Conservation (phyloP, 2,113 vertebrate genomes). For the Progne subis region DNA sequence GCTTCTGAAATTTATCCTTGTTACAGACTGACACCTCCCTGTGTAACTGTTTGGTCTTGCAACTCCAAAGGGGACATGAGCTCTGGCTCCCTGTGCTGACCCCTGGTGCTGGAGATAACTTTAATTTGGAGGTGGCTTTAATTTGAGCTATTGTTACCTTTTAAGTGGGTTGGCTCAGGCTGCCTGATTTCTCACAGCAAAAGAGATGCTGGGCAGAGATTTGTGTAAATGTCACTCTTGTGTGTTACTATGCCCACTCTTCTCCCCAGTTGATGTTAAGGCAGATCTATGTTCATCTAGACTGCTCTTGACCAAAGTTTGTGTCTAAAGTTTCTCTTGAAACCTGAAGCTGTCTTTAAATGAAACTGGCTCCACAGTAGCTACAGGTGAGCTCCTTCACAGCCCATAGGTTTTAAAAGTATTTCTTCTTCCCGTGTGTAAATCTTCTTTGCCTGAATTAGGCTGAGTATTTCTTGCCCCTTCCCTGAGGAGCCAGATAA, state of each 20-base stretch:
- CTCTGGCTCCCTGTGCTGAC: background rate
- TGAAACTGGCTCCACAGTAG: background rate
- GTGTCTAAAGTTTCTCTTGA: background rate
- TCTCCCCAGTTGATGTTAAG: background rate
- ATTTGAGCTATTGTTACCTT: constrained; percentile 4
- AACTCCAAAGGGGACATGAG: background rate
- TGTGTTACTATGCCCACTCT: background rate
- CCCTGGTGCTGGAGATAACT: background rate
- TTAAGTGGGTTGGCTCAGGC: background rate
- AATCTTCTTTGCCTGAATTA: constrained; percentile 42
- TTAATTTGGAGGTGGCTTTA: background rate
- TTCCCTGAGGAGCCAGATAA: constrained; percentile 1
- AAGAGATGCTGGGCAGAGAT: background rate
- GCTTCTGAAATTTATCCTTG: background rate
- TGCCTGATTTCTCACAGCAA: background rate
- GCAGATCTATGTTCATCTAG: background rate
- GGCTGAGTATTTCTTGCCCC: constrained; percentile 11
- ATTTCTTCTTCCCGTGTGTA: constrained; percentile 2
- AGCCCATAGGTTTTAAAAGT: background rate
- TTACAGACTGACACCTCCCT: background rate
- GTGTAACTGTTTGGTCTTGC: background rate
- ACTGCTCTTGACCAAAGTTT: background rate
- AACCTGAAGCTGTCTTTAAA: background rate
- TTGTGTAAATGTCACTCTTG: background rate
- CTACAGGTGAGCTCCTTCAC: background rate